These are phyloP conservation scores for Carcharodon carcharias DNA, from an alignment of 2,797 vertebrate species.

Conservation along the genomic window DNA sequence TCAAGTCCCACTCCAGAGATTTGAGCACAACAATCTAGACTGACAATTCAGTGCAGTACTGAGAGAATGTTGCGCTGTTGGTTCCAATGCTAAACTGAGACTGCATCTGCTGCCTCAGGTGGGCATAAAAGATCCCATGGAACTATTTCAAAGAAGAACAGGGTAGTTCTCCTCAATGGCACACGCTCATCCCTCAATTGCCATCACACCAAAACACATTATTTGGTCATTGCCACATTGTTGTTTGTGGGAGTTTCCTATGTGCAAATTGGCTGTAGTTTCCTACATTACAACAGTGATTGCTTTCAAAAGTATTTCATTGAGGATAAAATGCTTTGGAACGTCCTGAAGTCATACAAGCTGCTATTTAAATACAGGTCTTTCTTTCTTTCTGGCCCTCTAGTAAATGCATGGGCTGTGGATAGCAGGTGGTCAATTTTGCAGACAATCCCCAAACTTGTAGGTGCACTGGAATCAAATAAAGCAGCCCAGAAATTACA, in stretches of 20 bases:
- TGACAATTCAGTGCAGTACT: background rate
- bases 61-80: background rate
- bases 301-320: background rate
- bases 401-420: background rate
- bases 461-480: background rate
- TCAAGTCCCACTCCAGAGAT: background rate
- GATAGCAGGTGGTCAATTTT: background rate
- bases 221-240: background rate
- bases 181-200: background rate
- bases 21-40: background rate
- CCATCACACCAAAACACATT: background rate
- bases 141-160: background rate
- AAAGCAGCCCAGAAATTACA: background rate
- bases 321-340: too few relatives aligned
- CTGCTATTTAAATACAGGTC: background rate
- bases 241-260: background rate
- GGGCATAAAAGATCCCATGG: background rate
- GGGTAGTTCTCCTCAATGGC: background rate
- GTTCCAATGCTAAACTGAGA: background rate
- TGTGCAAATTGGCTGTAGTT: background rate
- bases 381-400: background rate
- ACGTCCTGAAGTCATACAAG: background rate
- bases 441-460: background rate
- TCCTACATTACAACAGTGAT: background rate
- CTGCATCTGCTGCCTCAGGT: background rate